Evolutionary conservation across 2,888 invertebrate genomes (phyloP), one percentile per base, ranked within the genome.

Genomic region (Dromius quadrimaculatus): DNA sequence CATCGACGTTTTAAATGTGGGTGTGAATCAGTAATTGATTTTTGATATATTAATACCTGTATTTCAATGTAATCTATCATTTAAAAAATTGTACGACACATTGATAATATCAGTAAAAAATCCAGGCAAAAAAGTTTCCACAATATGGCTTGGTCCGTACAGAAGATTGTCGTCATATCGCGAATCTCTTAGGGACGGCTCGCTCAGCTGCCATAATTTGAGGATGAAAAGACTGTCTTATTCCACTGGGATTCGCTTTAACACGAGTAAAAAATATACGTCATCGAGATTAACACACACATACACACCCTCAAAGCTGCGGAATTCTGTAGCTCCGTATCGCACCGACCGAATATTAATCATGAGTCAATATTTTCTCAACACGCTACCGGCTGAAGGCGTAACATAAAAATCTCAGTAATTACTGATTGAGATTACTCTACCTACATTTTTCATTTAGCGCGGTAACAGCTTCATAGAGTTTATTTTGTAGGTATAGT

Each of bases 191-290:
- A 43, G 68, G 68, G 43, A 43, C 34, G 15, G 32, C 20, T 28
- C 43, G 68, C 59, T 68, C 43, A 45, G 68, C 43, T 68, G 68
- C 68, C 43, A 68, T 68, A 68, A 68, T 68, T 68, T 68, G 68
- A 59, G 68, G 68, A 68, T 68, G 68, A 68, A 59, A 59, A 68
- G 41, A 68, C 68, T 68, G 43, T 57, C 45, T 64, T 68, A 43
- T 38, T 68, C 68, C 57, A 6, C 19, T 20, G 57, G 57, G 68
- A 66, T 20, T 59, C 68, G 36, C 36, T 19, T 41, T 32, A 59
- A 41, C 59, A 59, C 68, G 68, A 68, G 34, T 68, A 68, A 68
- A 68, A 68, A 68, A 47, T 68, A 68, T 57, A 68, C 59, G 59
- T 68, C 59, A 68, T 68, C 68, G 43, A 23, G 47, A 66, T 38